Conservation (phyloP, 2,797 vertebrate species). For the Urosaurus nigricauda region DNA sequence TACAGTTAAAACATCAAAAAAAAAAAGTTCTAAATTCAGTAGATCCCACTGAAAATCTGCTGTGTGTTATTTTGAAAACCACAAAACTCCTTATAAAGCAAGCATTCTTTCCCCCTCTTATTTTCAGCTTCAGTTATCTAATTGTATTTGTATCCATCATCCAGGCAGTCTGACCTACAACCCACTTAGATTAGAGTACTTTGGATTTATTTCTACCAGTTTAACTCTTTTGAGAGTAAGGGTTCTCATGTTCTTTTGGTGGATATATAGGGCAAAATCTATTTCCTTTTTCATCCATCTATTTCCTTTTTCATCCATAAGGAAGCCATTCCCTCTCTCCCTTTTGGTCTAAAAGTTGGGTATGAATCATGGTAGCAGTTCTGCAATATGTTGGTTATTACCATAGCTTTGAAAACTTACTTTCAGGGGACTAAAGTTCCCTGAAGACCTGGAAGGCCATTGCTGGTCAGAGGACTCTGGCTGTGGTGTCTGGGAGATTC, state of each 20-base stretch:
- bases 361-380: background rate
- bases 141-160: constrained; percentile 13
- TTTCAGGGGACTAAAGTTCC: too few species aligned
- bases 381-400: background rate
- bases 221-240: background rate
- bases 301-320: background rate
- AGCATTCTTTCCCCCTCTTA: background rate
- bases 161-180: constrained; percentile 16
- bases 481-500: too few species aligned
- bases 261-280: background rate
- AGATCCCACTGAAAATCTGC: constrained; percentile 47
- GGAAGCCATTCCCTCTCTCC: background rate
- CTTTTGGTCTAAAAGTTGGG: background rate
- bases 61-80: constrained; percentile 45
- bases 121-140: constrained; percentile 12
- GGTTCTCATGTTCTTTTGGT: background rate
- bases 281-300: background rate
- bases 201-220: background rate
- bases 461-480: too few species aligned
- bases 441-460: too few species aligned
- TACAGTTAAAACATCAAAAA: constrained; percentile 50
- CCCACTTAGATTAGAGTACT: background rate
- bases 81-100: constrained; percentile 43
- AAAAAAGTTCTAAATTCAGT: constrained; percentile 51
- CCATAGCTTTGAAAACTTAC: background rate